A percentile compares a stretch with the other conserved stretches of the same genome.
Conservation (phyloP, 2,113 vertebrate genomes). For the Trematomus loennbergii region DNA sequence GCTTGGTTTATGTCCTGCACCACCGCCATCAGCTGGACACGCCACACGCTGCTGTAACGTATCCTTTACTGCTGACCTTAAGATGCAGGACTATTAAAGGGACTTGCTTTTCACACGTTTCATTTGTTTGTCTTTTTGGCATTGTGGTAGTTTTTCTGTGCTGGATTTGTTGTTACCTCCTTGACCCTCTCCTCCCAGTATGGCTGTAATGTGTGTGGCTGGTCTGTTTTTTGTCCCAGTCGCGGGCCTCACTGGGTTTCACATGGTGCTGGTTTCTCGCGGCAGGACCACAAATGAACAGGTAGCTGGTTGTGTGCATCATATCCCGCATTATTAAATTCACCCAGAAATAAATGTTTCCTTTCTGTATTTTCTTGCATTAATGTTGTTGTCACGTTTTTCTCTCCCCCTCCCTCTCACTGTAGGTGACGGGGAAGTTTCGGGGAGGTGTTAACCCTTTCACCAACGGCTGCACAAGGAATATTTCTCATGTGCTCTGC, state of each 20-base stretch:
- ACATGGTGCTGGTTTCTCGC: slow-evolving; percentile 94
- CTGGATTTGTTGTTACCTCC: slow-evolving; percentile 29
- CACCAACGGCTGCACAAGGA: slow-evolving; percentile 94
- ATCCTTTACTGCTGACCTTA: slow-evolving; percentile 84
- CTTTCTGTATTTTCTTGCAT: neutral
- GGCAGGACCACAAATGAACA: slow-evolving; percentile 97
- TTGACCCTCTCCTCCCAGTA: slow-evolving; percentile 81
- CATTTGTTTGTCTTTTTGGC: neutral
- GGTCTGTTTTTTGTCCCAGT: slow-evolving; percentile 97
- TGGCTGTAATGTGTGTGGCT: slow-evolving; percentile 97
- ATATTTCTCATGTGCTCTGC: slow-evolving; percentile 94
- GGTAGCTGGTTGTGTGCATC: slow-evolving; percentile 75
- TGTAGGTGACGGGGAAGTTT: slow-evolving; percentile 97
- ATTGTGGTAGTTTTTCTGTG: neutral
- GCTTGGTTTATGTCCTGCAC: slow-evolving; percentile 92
- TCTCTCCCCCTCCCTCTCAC: neutral
- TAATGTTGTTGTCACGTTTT: neutral
- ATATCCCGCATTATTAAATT: neutral
- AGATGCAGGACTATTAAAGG: neutral
- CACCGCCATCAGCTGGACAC: slow-evolving; percentile 91
- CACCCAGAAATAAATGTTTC: neutral
- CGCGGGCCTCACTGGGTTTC: slow-evolving; percentile 95
- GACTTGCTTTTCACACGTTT: neutral
- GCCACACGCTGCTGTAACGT: slow-evolving; percentile 92
- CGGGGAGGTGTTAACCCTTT: slow-evolving; percentile 96